Percentiles rank a stretch among this genome's conserved stretches.
Evolutionary conservation across 2,888 invertebrate genomes (phyloP).

Genomic region (Sepioteuthis lessoniana): DNA sequence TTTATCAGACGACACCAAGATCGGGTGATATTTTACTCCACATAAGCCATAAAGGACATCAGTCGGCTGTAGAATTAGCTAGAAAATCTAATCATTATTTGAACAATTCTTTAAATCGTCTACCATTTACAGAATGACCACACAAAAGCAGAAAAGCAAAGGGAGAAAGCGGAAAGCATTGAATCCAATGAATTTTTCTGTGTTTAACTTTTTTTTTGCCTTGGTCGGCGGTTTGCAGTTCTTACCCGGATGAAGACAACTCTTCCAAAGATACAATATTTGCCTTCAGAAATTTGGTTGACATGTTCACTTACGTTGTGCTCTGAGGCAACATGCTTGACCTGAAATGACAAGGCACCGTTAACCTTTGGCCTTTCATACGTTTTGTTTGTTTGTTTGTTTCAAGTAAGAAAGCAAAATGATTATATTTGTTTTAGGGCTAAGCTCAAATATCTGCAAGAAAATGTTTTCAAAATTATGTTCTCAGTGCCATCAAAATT

Average conservation of each 20-base stretch:
- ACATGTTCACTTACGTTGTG: conserved; percentile 71
- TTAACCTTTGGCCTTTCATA: conserved; percentile 11
- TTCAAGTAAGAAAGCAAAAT: neutral
- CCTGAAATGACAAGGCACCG: conserved; percentile 57
- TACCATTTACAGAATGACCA: neutral
- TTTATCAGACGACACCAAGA: no score
- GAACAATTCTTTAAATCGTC: no score
- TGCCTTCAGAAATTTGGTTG: conserved; percentile 88
- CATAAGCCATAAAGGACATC: no score
- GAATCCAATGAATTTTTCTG: neutral
- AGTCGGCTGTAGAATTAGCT: no score
- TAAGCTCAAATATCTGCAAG: neutral
- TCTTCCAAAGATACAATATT: conserved; percentile 88
- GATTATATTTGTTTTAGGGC: neutral
- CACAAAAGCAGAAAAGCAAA: neutral
- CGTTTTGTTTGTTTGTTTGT: neutral
- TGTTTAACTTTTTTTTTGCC: neutral
- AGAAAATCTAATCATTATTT: no score
- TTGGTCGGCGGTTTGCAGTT: no score
- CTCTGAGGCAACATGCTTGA: conserved; percentile 63
- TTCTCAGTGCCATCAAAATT: neutral
- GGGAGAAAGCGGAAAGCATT: neutral
- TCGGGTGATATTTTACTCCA: no score
- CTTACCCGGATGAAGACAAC: conserved; percentile 90
- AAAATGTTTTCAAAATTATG: neutral